A percentile compares a stretch with the other conserved stretches of the same genome.
These are phyloP conservation scores for Chloroceryle aenea DNA, from an alignment of 2,113 vertebrate genomes.

Conservation along the genomic window DNA sequence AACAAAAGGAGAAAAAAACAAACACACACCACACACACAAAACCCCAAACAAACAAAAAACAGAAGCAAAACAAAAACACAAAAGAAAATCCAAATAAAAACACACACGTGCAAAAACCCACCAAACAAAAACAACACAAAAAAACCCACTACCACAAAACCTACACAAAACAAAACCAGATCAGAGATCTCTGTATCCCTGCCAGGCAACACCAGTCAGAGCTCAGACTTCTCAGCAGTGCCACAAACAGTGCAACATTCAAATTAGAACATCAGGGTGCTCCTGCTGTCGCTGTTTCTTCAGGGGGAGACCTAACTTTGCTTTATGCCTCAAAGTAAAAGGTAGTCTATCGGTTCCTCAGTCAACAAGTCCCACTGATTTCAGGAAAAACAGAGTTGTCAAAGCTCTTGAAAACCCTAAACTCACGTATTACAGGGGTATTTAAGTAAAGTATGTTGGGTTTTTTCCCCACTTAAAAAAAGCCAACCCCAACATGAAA, in stretches of 20 bases:
- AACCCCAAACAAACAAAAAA: too few relatives aligned
- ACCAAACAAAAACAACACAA: too few relatives aligned
- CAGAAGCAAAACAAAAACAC: too few relatives aligned
- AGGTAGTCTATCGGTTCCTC: not conserved
- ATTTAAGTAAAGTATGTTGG: not conserved
- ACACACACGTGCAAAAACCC: too few relatives aligned
- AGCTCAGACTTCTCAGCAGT: not conserved
- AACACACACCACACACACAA: too few relatives aligned
- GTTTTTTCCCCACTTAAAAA: not conserved
- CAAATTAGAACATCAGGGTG: not conserved
- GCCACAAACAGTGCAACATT: not conserved
- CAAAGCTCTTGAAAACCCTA: not conserved
- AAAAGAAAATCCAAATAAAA: too few relatives aligned
- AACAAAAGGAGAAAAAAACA: not conserved
- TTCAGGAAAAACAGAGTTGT: not conserved
- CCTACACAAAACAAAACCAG: not conserved
- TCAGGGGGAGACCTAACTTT: not conserved
- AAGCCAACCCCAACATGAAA: too few relatives aligned
- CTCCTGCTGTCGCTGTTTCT: not conserved
- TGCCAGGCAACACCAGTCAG: not conserved
- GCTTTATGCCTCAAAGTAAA: not conserved
- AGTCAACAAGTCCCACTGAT: not conserved
- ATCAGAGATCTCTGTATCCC: rapidly evolving
- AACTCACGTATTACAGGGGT: rapidly evolving
- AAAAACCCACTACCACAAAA: not conserved